These are phyloP conservation scores for Aspiorhynchus laticeps DNA, from an alignment of 2,113 vertebrate genomes.

Conservation along the genomic window DNA sequence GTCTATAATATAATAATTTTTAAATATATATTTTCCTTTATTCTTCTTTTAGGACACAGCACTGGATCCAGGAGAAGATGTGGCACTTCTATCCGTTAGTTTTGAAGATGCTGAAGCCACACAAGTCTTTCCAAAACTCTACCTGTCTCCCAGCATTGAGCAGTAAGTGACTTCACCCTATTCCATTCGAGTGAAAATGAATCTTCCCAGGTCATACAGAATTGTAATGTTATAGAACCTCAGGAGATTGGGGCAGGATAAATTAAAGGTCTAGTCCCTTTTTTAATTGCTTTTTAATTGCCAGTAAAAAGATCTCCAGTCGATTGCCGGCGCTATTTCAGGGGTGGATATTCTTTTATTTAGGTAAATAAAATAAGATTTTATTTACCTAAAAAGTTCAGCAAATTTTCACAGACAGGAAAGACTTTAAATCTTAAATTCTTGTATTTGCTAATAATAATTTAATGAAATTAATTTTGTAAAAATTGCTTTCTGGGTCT, in stretches of 20 bases:
- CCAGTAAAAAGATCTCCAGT: not conserved
- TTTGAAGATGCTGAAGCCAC: constrained; percentile 98
- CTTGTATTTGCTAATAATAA: not conserved
- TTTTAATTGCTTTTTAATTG: not conserved
- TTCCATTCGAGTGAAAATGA: not conserved
- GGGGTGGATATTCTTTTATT: not conserved
- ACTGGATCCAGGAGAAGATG: constrained; percentile 95
- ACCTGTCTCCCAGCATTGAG: constrained; percentile 95
- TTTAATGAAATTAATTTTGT: too few species aligned
- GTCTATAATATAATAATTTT: not conserved
- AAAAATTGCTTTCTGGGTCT: not conserved
- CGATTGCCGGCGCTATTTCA: not conserved
- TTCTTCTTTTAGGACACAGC: constrained; percentile 84
- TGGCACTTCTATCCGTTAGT: constrained; percentile 93
- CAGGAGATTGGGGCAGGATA: not conserved
- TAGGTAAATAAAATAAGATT: too few species aligned
- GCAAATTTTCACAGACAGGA: not conserved
- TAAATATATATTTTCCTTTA: not conserved
- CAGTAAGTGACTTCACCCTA: constrained; percentile 82
- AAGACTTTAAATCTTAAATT: not conserved
- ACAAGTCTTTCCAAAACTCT: constrained; percentile 96
- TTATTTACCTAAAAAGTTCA: not conserved
- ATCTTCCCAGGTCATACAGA: not conserved
- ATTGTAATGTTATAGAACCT: not conserved
- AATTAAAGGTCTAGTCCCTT: not conserved